Percentiles rank a stretch among this genome's conserved stretches.
Conservation (phyloP, 1,140 invertebrate species). For the Zaprionus lachaisei region DNA sequence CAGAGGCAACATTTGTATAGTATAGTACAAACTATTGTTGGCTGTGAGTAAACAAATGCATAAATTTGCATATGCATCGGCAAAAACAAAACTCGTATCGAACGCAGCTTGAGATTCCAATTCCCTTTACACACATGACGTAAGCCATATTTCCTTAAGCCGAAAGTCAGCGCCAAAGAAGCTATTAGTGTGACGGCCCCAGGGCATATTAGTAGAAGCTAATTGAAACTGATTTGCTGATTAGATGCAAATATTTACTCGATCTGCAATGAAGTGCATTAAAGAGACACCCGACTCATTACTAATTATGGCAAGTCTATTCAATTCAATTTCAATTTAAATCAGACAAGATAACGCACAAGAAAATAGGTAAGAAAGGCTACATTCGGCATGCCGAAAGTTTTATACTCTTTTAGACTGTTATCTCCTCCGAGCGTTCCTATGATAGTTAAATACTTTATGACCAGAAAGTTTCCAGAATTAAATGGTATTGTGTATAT, state of each 20-base stretch:
- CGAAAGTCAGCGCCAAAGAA: background rate
- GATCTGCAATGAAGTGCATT: background rate
- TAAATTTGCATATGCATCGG: slow-evolving; percentile 35
- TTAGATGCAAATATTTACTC: background rate
- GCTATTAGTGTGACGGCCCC: background rate
- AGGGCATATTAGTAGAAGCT: background rate
- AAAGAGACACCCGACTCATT: background rate
- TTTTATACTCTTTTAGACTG: too few species aligned
- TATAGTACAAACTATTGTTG: slow-evolving; percentile 21
- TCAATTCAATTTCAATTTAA: background rate
- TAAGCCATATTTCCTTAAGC: background rate
- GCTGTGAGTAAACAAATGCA: slow-evolving; percentile 38
- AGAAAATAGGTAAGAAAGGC: too few species aligned
- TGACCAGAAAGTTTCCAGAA: too few species aligned
- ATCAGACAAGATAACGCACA: background rate
- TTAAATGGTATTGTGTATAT: too few species aligned
- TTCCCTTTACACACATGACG: background rate
- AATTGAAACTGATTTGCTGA: background rate
- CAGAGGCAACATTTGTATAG: slow-evolving; percentile 13
- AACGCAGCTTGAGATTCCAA: background rate
- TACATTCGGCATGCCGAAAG: too few species aligned
- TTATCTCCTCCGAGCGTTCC: too few species aligned
- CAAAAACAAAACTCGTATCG: background rate
- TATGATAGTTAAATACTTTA: too few species aligned
- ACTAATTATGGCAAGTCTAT: background rate